Conservation (phyloP, 1,140 invertebrate genomes). For the Diabrotica virgifera region DNA sequence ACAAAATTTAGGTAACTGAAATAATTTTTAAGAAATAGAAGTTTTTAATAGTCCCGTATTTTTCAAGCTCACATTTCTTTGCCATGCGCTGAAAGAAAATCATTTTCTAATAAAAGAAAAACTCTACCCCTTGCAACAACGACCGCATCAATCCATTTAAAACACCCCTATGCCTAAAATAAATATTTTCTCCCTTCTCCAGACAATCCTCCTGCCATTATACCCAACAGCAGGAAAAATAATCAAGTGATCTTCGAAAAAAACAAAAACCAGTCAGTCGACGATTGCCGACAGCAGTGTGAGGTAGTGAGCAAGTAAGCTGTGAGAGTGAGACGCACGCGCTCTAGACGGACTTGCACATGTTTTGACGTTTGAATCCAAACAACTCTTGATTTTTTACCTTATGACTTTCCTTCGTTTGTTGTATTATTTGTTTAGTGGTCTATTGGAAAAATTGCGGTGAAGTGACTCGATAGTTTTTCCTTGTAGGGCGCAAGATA, state of each 20-base stretch:
- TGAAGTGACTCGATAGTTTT: too few species aligned
- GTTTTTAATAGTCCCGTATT: too few species aligned
- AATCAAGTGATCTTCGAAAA: neutral
- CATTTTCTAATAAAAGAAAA: too few species aligned
- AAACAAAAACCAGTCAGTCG: neutral
- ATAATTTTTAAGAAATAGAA: too few species aligned
- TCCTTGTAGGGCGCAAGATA: too few species aligned
- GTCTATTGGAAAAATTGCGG: too few species aligned
- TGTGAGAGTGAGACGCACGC: conserved; percentile 5
- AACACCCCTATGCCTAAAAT: neutral
- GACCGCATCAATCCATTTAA: neutral
- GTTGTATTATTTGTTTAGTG: too few species aligned
- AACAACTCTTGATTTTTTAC: neutral
- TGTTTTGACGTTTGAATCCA: conserved; percentile 5
- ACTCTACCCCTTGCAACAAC: too few species aligned
- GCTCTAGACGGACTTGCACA: conserved; percentile 9
- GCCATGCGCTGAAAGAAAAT: too few species aligned
- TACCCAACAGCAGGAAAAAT: neutral
- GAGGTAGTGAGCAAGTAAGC: neutral
- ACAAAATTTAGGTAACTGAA: too few species aligned
- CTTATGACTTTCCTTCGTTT: neutral
- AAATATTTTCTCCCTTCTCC: neutral
- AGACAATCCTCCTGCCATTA: neutral
- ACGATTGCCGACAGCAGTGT: neutral
- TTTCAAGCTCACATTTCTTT: too few species aligned